These are phyloP conservation scores for Microtus pennsylvanicus DNA, from an alignment of 2,113 vertebrate genomes.

Conservation along the genomic window DNA sequence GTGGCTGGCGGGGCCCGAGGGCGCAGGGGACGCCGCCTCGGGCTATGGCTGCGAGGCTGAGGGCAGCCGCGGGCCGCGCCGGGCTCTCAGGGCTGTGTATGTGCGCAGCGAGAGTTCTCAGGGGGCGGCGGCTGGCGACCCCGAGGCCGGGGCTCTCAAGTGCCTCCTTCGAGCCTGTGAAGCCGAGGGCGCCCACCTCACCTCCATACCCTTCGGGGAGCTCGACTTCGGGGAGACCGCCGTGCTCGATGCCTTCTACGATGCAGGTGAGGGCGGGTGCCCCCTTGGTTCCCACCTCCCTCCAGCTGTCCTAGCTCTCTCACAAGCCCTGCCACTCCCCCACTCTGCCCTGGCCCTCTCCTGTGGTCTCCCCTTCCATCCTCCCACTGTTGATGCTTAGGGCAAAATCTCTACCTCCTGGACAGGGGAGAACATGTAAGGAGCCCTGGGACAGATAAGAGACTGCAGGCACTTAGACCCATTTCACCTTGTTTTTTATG, in stretches of 20 bases:
- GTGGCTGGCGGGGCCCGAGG: neutral
- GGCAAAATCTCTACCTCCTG: accelerated
- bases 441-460: neutral
- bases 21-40: neutral
- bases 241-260: slow-evolving; percentile 95
- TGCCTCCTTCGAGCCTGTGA: slow-evolving; percentile 93
- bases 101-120: slow-evolving; percentile 91
- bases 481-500: neutral
- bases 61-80: slow-evolving; percentile 81
- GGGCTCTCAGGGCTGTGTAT: slow-evolving; percentile 90
- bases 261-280: slow-evolving; percentile 89
- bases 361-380: no score
- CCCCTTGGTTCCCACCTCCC: neutral
- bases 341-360: no score
- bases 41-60: slow-evolving; percentile 47
- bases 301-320: neutral
- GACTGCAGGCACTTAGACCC: neutral
- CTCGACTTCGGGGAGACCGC: slow-evolving; percentile 94
- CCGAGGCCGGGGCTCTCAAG: slow-evolving; percentile 91
- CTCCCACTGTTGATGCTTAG: no score
- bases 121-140: slow-evolving; percentile 79
- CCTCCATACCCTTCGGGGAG: slow-evolving; percentile 91
- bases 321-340: accelerated
- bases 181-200: slow-evolving; percentile 91
- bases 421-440: neutral